Evolutionary conservation across 92 coral and sea anemone genomes (phyloP), one percentile per base, ranked within the genome.

Genomic region (Heteractis magnifica): DNA sequence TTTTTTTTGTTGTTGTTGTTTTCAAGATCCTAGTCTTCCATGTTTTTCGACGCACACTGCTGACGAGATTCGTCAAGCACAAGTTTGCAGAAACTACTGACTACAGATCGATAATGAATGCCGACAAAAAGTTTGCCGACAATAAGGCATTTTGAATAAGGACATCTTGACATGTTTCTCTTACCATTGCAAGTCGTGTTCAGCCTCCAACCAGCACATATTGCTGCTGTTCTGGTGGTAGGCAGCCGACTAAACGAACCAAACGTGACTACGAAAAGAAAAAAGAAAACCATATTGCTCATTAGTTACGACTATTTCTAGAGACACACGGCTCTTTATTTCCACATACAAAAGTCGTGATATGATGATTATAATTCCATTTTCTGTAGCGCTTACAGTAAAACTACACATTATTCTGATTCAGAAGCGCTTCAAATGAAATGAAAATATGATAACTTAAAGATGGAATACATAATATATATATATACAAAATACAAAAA

Each of bases 101-200:
- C 34, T 26, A 26, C 34, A 1, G 34, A 26, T 26, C 34, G 34
- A 26, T 26, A 26, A 26, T 26, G 1, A 26, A 26, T 26, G 77
- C 15, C 16, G 0, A 14, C 14, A 21, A 5, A 8, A n/a, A n/a
- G n/a, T 26, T 26, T 34, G 77, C 16, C 16, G 0, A 15, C 15
- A 21, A 5, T 4, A 11, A 44, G 48, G 51, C 13, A 34, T 16
- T 14, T 11, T 51, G 64, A 77, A 52, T 15, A 16, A 15, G 60
- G 48, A 16, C 8, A 13, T 5, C 49, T 23, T 19, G n/a, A 41
- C 13, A 26, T 6, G 16, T 55, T 51, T 21, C 80, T 59, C 82
- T 53, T 94, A 94, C 98, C 93, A 26, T 77, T 76, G 75, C 96
- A 94, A 21, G 90, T 23, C 56, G 21, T 87, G 52, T 76, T 86